Evolutionary conservation across 1,140 invertebrate genomes (phyloP), one percentile per base, ranked within the genome.

Genomic region (Anthonomus grandis): DNA sequence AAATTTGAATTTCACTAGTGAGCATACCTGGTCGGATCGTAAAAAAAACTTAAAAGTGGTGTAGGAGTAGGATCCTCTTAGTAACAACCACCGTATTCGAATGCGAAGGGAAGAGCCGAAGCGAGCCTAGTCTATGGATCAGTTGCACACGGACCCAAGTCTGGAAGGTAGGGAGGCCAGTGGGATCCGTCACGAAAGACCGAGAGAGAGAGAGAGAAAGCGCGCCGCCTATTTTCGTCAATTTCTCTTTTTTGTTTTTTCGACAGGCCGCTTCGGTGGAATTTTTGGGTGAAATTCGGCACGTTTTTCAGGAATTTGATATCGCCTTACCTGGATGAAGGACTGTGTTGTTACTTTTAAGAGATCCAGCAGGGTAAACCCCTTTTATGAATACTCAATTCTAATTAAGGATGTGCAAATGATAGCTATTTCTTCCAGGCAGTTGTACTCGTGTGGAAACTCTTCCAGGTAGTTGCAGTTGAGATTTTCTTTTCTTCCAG

Each of bases 11-110:
- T 51, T n/a, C n/a, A n/a, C n/a, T n/a, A n/a, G n/a, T n/a, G n/a
- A n/a, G n/a, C 63, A 60, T 70, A 69, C 68, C 68, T 73, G 68
- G 60, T 74, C 70, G 72, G 69, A 66, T 72, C 69, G 69, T 67
- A 63, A 67, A n/a, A n/a, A n/a, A 59, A 59, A 59, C 42, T 63
- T n/a, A n/a, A n/a, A 57, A 59, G 65, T 64, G 60, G 66, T 67
- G 59, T 60, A 68, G 65, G 67, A 67, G 64, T n/a, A n/a, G 60
- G 62, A 64, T 65, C 67, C 67, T 66, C 65, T 63, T 68, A 68
- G 70, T 71, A 71, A 71, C 69, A 71, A 73, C 72, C 71, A 71
- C 72, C 65, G 64, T 69, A 53, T 73, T 71, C 70, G 70, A 74
- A 71, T 74, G 72, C 51, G 57, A 49, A 15, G 39, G 59, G 54